These are phyloP conservation scores for Penaeus vannamei DNA, from an alignment of 1,140 invertebrate species.

Conservation along the genomic window DNA sequence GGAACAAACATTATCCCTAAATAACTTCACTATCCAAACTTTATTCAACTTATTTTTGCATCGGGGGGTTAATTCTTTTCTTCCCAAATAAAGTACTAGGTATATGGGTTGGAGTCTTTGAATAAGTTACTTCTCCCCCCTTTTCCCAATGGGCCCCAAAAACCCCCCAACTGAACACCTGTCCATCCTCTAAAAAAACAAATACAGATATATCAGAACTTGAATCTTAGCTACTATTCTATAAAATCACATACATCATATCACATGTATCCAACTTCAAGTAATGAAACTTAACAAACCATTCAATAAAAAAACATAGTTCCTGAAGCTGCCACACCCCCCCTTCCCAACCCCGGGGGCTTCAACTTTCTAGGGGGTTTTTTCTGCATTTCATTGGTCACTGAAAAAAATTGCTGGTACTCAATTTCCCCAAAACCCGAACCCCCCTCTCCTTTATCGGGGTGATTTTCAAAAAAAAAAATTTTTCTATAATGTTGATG, in stretches of 20 bases:
- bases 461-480: constrained; percentile 51
- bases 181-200: constrained; percentile 79
- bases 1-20: neutral
- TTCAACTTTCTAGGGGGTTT: constrained; percentile 79
- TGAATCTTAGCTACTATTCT: constrained; percentile 64
- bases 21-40: constrained; percentile 71
- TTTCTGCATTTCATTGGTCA: constrained; percentile 71
- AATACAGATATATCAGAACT: constrained; percentile 53
- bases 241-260: constrained; percentile 53
- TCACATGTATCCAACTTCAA: neutral
- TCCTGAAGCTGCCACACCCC: constrained; percentile 87
- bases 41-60: constrained; percentile 74
- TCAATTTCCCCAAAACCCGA: constrained; percentile 99
- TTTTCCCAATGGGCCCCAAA: constrained; percentile 90
- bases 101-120: constrained; percentile 80
- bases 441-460: constrained; percentile 92
- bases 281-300: constrained; percentile 74
- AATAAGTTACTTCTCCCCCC: constrained; percentile 83
- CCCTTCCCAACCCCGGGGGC: constrained; percentile 81
- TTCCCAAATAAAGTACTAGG: constrained; percentile 86
- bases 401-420: constrained; percentile 84
- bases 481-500: too few species aligned
- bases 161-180: constrained; percentile 95
- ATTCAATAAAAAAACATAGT: constrained; percentile 87
- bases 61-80: constrained; percentile 85